Conservation (phyloP, 2,113 vertebrate genomes). For the Okapia johnstoni region DNA sequence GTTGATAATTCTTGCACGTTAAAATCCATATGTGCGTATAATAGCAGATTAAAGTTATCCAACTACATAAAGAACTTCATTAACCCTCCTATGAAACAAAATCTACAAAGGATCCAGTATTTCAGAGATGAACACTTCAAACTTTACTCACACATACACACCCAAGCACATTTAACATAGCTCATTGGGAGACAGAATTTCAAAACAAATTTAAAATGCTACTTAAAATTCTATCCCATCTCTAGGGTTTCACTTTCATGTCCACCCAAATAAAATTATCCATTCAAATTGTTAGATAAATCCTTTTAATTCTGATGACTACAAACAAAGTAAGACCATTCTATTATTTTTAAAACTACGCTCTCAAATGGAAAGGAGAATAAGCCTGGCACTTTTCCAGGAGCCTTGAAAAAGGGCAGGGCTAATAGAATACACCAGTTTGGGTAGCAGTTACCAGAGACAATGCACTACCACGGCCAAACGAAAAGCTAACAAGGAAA, state of each 20-base stretch:
- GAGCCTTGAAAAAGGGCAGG: not conserved
- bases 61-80: not conserved
- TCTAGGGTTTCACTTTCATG: constrained; percentile 23
- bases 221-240: constrained; percentile 45
- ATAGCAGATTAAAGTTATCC: not conserved
- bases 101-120: not conserved
- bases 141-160: not conserved
- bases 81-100: not conserved
- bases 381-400: constrained; percentile 16
- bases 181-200: constrained; percentile 12
- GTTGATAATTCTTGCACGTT: not conserved
- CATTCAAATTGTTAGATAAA: constrained; percentile 38
- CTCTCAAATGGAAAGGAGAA: constrained; percentile 13
- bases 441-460: constrained; percentile 36
- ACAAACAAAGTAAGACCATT: constrained; percentile 37
- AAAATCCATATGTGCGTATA: not conserved
- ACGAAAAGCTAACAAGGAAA: constrained; percentile 57
- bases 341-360: constrained; percentile 42
- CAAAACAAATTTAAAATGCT: constrained; percentile 36
- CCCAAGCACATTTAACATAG: not conserved
- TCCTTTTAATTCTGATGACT: constrained; percentile 36
- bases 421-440: not conserved
- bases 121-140: not conserved
- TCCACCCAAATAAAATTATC: constrained; percentile 40
- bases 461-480: constrained; percentile 34